A percentile compares a stretch with the other conserved stretches of the same genome.
phyloP scores from a whole-genome alignment of 2,888 invertebrate species.

The Eurois occulta region DNA sequence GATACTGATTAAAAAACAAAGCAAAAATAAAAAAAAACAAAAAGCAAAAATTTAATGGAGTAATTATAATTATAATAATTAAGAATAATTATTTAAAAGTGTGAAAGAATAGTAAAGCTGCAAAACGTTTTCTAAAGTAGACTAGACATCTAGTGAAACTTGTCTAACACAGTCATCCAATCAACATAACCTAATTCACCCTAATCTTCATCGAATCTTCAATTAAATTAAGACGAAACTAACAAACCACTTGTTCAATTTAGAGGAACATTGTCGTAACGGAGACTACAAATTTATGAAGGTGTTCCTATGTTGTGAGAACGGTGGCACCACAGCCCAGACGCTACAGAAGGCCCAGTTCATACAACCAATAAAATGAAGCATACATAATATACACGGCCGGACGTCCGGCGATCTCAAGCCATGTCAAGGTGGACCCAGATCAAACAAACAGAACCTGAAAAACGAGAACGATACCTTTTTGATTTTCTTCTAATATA shows the following conservation, averaged over 20 bases:
- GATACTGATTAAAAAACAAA: background rate
- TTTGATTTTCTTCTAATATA: background rate
- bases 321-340: background rate
- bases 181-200: background rate
- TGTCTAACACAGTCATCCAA: background rate
- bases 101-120: background rate
- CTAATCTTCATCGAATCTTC: slow-evolving; percentile 35
- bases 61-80: too few species aligned
- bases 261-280: slow-evolving; percentile 53
- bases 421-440: background rate
- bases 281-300: slow-evolving; percentile 58
- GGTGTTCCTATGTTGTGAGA: slow-evolving; percentile 46
- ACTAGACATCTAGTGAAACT: background rate
- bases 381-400: background rate
- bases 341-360: slow-evolving; percentile 2
- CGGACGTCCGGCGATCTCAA: background rate
- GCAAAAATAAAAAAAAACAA: too few species aligned
- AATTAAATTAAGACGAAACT: slow-evolving; percentile 43
- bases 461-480: background rate
- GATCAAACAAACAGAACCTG: background rate
- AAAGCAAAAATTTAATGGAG: too few species aligned
- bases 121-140: too few species aligned
- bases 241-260: slow-evolving; percentile 57
- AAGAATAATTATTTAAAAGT: too few species aligned
- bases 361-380: background rate